Conservation (phyloP, 2,113 vertebrate species). For the Ciconia maguari region DNA sequence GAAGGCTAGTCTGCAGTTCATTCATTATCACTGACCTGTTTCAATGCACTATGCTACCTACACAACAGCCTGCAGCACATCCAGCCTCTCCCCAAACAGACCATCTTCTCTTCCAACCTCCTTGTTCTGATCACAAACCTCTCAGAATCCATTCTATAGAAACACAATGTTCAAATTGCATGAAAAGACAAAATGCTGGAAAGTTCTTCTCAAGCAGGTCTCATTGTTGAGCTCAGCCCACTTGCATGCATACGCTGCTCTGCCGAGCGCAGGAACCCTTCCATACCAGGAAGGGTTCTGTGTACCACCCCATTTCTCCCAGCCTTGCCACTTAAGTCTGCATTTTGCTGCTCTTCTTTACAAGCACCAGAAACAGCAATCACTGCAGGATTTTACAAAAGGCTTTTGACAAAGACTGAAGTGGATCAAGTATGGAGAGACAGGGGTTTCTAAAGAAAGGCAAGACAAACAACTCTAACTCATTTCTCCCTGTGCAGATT, state of each 20-base stretch:
- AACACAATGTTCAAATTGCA: background rate
- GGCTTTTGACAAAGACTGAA: background rate
- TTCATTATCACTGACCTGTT: background rate
- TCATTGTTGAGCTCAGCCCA: background rate
- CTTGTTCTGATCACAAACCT: background rate
- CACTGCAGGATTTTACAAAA: background rate
- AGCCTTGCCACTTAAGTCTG: background rate
- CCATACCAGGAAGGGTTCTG: background rate
- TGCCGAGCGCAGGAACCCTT: background rate
- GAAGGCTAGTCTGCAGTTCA: background rate
- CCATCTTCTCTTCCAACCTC: background rate
- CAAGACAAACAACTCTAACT: background rate
- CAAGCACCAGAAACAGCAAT: fast-evolving
- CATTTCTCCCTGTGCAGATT: background rate
- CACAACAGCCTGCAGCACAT: background rate
- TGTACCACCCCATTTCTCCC: background rate
- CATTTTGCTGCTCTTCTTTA: background rate
- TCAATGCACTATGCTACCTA: background rate
- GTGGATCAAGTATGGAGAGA: background rate
- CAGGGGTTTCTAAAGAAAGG: background rate
- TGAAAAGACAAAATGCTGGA: background rate
- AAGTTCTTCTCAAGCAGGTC: background rate
- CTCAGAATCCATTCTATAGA: background rate
- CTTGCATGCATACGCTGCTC: fast-evolving
- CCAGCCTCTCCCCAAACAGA: background rate